Evolutionary conservation across 53 echinoderm and acorn worm genomes (phyloP), one percentile per base, ranked within the genome.

Genomic region (Holothuria leucospilota): DNA sequence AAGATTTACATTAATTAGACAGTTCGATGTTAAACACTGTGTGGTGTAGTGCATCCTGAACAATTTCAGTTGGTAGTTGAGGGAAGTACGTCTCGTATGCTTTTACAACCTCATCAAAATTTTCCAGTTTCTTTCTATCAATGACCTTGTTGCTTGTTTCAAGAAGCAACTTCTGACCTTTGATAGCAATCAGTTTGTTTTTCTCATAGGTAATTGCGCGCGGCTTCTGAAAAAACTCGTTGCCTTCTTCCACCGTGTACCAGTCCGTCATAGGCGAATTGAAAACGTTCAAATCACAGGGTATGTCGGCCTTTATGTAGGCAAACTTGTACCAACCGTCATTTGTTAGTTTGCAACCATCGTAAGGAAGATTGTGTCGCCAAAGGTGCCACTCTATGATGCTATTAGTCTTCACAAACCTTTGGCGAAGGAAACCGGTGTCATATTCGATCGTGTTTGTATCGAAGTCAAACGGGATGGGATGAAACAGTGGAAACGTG

Each of bases 391-490:
- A 72, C 62, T 75, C 34, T 25, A 71, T 59, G 51, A 86, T 8
- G 27, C 34, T 20, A 18, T 72, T 39, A 20, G 20, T 20, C 34
- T n/a, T n/a, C n/a, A n/a, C n/a, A n/a, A n/a, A n/a, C n/a, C n/a
- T n/a, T n/a, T n/a, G n/a, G n/a, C n/a, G n/a, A n/a, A n/a, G n/a
- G n/a, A n/a, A n/a, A n/a, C n/a, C n/a, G n/a, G n/a, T n/a, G n/a
- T n/a, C n/a, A 25, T 86, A 86, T 21, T 28, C 73, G 29, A 75
- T 61, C 13, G 74, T 60, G 59, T 86, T 72, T 18, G 58, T 34
- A 13, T 28, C 59, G 30, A 86, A 86, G 28, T 86, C 75, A 5
- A 86, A 61, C 26, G 86, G 74, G 56, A 86, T 59, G 26, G 86
- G 61, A 25, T 74, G 58, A 11, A 86, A 86, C 1, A 75, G 51